Evolutionary conservation across 2,888 invertebrate species (phyloP).

Genomic region (Antitype chi): DNA sequence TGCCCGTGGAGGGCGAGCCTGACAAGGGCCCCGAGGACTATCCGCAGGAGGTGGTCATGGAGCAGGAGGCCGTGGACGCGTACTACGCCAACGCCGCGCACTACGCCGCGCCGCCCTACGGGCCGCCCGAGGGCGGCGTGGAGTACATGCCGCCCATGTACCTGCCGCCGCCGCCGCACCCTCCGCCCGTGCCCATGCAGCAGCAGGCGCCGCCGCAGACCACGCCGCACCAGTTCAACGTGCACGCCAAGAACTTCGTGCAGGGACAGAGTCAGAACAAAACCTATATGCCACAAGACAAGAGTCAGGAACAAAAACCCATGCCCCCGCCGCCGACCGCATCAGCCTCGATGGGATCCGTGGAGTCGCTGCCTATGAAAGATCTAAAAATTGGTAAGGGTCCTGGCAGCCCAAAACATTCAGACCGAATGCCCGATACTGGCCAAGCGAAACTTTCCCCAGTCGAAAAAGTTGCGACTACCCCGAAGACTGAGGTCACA

Average conservation of each 20-base stretch:
- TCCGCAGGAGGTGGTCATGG: slow-evolving; percentile 86
- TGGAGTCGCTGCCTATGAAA: slow-evolving; percentile 84
- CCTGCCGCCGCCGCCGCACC: slow-evolving; percentile 83
- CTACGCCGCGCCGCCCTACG: slow-evolving; percentile 82
- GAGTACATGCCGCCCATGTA: slow-evolving; percentile 88
- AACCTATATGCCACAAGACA: slow-evolving; percentile 76
- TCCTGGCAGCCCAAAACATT: slow-evolving; percentile 84
- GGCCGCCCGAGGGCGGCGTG: slow-evolving; percentile 82
- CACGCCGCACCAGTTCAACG: slow-evolving; percentile 86
- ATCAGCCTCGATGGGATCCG: slow-evolving; percentile 70
- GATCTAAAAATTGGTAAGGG: slow-evolving; percentile 85
- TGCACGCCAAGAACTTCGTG: slow-evolving; percentile 89
- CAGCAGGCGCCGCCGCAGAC: slow-evolving; percentile 79
- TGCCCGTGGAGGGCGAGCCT: slow-evolving; percentile 85
- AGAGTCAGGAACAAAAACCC: slow-evolving; percentile 77
- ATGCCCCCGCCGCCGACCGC: slow-evolving; percentile 73
- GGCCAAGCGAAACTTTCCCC: slow-evolving; percentile 73
- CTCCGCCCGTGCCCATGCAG: slow-evolving; percentile 78
- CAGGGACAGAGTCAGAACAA: slow-evolving; percentile 81
- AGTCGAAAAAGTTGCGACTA: slow-evolving; percentile 77
- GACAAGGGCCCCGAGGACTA: slow-evolving; percentile 89
- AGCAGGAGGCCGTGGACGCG: slow-evolving; percentile 88
- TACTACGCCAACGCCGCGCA: slow-evolving; percentile 86
- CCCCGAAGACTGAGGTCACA: slow-evolving; percentile 77
- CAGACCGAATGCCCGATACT: slow-evolving; percentile 74